phyloP scores from a whole-genome alignment of 35 echinoderm and acorn worm species.

The Eucidaris tribuloides region DNA sequence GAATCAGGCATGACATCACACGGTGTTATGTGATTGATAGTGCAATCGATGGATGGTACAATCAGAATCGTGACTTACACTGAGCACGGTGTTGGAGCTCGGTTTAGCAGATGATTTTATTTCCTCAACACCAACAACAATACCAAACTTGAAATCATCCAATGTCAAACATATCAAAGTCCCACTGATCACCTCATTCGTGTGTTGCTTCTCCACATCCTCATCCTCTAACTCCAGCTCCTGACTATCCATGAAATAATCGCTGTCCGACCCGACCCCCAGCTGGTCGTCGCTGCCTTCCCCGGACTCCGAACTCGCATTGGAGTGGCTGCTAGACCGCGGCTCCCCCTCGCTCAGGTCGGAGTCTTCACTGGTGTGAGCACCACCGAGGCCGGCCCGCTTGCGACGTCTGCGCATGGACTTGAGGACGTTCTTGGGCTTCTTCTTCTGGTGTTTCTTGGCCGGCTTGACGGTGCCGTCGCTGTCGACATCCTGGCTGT shows the following conservation, averaged over 20 bases:
- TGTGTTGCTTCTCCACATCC: neutral
- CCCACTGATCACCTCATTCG: slow-evolving; percentile 13
- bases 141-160: too few species aligned
- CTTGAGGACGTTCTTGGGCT: slow-evolving; percentile 39
- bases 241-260: slow-evolving; percentile 86
- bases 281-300: slow-evolving; percentile 39
- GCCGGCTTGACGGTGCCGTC: slow-evolving; percentile 52
- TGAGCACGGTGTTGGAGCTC: too few species aligned
- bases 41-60: too few species aligned
- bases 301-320: slow-evolving; percentile 45
- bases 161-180: too few species aligned
- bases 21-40: too few species aligned
- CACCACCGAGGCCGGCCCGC: neutral
- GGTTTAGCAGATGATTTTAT: too few species aligned
- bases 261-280: slow-evolving; percentile 62
- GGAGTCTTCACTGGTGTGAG: slow-evolving; percentile 38
- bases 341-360: slow-evolving; percentile 71
- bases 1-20: too few species aligned
- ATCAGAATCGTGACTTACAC: too few species aligned
- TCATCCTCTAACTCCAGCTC: slow-evolving; percentile 47
- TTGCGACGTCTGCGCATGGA: slow-evolving; percentile 38
- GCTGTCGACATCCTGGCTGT: slow-evolving; percentile 58
- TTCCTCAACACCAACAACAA: too few species aligned
- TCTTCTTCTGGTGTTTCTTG: slow-evolving; percentile 28
- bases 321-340: slow-evolving; percentile 24